Evolutionary conservation across 2,888 invertebrate species (phyloP).

Genomic region (Plebejus melissa): DNA sequence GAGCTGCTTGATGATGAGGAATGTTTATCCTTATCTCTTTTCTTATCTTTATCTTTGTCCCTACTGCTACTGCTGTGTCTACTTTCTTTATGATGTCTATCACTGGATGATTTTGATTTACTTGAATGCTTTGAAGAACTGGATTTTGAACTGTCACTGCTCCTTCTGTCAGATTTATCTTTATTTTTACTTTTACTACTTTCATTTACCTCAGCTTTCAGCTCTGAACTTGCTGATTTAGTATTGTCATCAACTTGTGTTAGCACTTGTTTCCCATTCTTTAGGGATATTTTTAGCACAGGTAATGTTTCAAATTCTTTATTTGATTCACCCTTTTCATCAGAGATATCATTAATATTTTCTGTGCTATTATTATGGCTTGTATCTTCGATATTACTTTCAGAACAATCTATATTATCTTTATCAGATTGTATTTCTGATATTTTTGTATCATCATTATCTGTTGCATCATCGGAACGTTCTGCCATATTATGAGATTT

Average conservation of each 20-base stretch:
- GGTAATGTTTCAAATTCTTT: constrained; percentile 59
- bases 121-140: constrained; percentile 63
- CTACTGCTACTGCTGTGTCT: constrained; percentile 56
- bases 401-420: constrained; percentile 16
- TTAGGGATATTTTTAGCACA: constrained; percentile 81
- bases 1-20: constrained; percentile 52
- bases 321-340: constrained; percentile 44
- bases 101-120: constrained; percentile 61
- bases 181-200: constrained; percentile 59
- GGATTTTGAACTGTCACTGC: constrained; percentile 46
- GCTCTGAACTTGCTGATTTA: constrained; percentile 50
- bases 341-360: constrained; percentile 34
- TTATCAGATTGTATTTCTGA: not conserved
- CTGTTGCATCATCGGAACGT: not conserved
- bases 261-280: constrained; percentile 85
- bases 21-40: constrained; percentile 51
- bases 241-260: constrained; percentile 74
- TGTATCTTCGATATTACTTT: constrained; percentile 12
- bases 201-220: constrained; percentile 57
- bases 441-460: constrained; percentile 11
- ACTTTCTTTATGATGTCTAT: constrained; percentile 53
- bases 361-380: not conserved
- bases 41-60: constrained; percentile 62
- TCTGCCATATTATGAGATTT: constrained; percentile 36
- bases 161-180: constrained; percentile 69